Base-by-base conservation (phyloP, 2,888 invertebrate genomes). In the Beris morrisii region DNA sequence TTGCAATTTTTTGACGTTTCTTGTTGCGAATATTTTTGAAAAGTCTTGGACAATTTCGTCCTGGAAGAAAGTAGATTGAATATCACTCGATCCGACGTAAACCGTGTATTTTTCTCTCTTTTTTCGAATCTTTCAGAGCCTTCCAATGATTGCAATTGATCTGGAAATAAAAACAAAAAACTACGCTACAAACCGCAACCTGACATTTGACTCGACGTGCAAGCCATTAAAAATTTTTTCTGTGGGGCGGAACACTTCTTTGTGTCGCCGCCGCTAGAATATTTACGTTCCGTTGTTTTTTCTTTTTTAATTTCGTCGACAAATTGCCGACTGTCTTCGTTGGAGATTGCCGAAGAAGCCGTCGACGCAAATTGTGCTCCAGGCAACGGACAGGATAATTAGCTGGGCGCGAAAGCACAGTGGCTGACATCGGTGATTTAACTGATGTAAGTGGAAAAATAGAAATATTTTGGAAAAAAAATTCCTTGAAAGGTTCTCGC, bases 341-440 rank as follows among this genome's bases (percentile, higher is more conserved):
- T 31, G 31, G 54, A 31, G 11, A n/a, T n/a, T 30, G 31, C 30
- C 7, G 38, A 5, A 15, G 13, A n/a, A 38, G 4, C 38, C 55
- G 15, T 22, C 22, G 22, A 22, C 22, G 55, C 3, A 32, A 56
- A 38, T 22, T 22, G 11, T n/a, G n/a, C 12, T 31, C 30, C 11
- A 28, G 28, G 53, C 31, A 48, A 12, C 7, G 50, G 38, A 52
- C 46, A 38, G 38, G 52, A 52, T 61, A 61, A 30, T 48, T 48
- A 30, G 22, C 55, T 53, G 48, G 54, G 54, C 54, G 57, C 32
- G 52, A 66, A 43, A 54, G 70, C 72, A 73, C 72, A 74, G 76
- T 76, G 77, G 77, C 77, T 75, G 77, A 76, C 72, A 73, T 74
- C 72, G 73, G 73, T 71, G 74, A 74, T 71, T 70, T 72, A 75